Evolutionary conservation across 2,888 invertebrate genomes (phyloP), one percentile per base, ranked within the genome.

Genomic region (Charanyca ferruginea): DNA sequence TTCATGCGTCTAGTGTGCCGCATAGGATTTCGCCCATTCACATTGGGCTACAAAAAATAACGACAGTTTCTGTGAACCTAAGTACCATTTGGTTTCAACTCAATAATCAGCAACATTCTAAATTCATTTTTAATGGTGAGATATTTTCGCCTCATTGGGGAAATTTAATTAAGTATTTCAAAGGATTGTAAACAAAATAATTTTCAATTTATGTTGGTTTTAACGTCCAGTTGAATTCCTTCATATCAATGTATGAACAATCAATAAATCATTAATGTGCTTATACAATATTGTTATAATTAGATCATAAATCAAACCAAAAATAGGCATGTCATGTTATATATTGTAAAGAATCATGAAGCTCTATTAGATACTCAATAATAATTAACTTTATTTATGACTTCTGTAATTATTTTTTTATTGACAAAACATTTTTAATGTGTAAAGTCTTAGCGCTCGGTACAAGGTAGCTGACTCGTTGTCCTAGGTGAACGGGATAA

Each of bases 361-460:
- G 8, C 18, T 44, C 51, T 71, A 77, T 70, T 73, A 77, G 47
- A 23, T 22, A 52, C 5, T 48, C 25, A 48, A 57, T 70, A 38
- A 57, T 62, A n/a, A n/a, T n/a, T n/a, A n/a, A n/a, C n/a, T n/a
- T n/a, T n/a, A n/a, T n/a, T n/a, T n/a, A n/a, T n/a, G n/a, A n/a
- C n/a, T n/a, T n/a, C n/a, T n/a, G n/a, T n/a, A n/a, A n/a, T n/a
- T n/a, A n/a, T n/a, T n/a, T n/a, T n/a, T n/a, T n/a, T n/a, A n/a
- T n/a, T n/a, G n/a, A n/a, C n/a, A n/a, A n/a, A n/a, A n/a, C n/a
- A n/a, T n/a, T n/a, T n/a, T n/a, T n/a, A n/a, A n/a, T n/a, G n/a
- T n/a, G n/a, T n/a, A n/a, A n/a, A n/a, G n/a, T n/a, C n/a, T n/a
- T n/a, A n/a, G n/a, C n/a, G n/a, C n/a, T n/a, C n/a, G n/a, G n/a